These are phyloP conservation scores for Paralichthys olivaceus DNA, from an alignment of 2,113 vertebrate genomes.

Conservation along the genomic window DNA sequence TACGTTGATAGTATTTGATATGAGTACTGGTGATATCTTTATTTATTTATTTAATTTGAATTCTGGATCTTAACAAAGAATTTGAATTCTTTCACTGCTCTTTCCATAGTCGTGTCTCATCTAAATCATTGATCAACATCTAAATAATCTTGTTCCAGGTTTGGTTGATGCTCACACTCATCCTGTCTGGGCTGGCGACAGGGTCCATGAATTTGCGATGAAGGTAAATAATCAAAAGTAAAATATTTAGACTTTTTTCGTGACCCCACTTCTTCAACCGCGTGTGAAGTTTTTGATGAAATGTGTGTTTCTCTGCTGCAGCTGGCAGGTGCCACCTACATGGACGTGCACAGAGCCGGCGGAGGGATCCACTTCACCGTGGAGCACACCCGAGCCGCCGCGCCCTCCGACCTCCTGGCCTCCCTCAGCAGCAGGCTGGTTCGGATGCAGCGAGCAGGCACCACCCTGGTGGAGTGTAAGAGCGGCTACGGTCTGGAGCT, in stretches of 20 bases:
- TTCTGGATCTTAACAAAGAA: too few relatives aligned
- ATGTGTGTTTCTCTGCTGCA: slow-evolving; percentile 53
- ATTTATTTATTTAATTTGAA: too few relatives aligned
- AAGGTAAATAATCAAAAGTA: slow-evolving; percentile 85
- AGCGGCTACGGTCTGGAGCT: slow-evolving; percentile 94
- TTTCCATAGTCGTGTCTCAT: neutral
- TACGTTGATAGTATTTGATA: too few relatives aligned
- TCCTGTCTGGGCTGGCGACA: slow-evolving; percentile 96
- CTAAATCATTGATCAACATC: neutral
- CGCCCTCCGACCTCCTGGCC: slow-evolving; percentile 81
- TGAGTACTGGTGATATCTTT: too few relatives aligned
- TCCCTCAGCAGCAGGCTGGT: slow-evolving; percentile 78
- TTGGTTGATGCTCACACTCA: slow-evolving; percentile 96
- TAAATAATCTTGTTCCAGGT: slow-evolving; percentile 80
- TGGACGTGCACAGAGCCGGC: slow-evolving; percentile 95
- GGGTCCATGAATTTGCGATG: slow-evolving; percentile 97
- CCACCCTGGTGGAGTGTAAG: slow-evolving; percentile 95
- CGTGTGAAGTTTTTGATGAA: neutral
- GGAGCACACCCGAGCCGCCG: slow-evolving; percentile 85
- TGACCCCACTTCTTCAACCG: too few relatives aligned
- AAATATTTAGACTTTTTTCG: neutral
- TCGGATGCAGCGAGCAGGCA: slow-evolving; percentile 88
- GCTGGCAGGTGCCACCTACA: slow-evolving; percentile 94
- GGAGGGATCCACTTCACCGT: slow-evolving; percentile 97
- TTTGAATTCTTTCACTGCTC: too few relatives aligned